Base-by-base conservation (phyloP, 2,888 invertebrate species). In the Agrilus mali region DNA sequence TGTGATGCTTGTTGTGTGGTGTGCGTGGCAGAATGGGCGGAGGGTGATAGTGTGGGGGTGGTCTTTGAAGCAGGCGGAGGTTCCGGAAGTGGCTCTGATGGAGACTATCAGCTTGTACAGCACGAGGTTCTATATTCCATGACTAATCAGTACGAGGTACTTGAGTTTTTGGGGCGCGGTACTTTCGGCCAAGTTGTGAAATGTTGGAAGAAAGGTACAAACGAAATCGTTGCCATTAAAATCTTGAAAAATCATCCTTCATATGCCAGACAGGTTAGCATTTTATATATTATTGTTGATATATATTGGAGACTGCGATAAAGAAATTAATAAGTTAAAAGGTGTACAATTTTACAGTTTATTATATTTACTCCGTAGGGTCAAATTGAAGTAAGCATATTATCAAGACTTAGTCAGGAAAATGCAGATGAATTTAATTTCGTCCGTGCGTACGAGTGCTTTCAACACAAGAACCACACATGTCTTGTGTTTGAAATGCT, bases 171-270 rank as follows among this genome's bases (percentile, higher is more conserved):
- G 63, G 98, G 98, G 56, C 85, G 98, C 57, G 98, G 98, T 60
- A 98, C 97, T 55, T 98, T 98, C 73, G 97, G 97, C 53, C 80
- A 92, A 78, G 98, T 99, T 64, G 98, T 98, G 64, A 99, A 99
- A 74, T 99, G 98, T 72, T 98, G 98, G 97, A 98, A 99, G 73
- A 96, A 97, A 68, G 97, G 97, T 67, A 98, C 98, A 60, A 98
- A 95, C 67, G 97, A 99, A 72, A 97, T 99, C 65, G 97, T 98
- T 61, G 98, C 98, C 65, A 98, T 99, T 69, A 99, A 99, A 77
- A 99, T 99, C 67, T 76, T 99, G 48, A 99, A 99, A 75, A 99
- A 99, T 75, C 98, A 99, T 74, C 98, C 98, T 54, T 97, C 96
- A 58, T 99, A 99, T 74, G 97, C 97, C 54, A 83, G 98, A 61